A percentile compares a stretch with the other conserved stretches of the same genome.
These are phyloP conservation scores for Lepus europaeus DNA, from an alignment of 2,113 vertebrate species.

Conservation along the genomic window DNA sequence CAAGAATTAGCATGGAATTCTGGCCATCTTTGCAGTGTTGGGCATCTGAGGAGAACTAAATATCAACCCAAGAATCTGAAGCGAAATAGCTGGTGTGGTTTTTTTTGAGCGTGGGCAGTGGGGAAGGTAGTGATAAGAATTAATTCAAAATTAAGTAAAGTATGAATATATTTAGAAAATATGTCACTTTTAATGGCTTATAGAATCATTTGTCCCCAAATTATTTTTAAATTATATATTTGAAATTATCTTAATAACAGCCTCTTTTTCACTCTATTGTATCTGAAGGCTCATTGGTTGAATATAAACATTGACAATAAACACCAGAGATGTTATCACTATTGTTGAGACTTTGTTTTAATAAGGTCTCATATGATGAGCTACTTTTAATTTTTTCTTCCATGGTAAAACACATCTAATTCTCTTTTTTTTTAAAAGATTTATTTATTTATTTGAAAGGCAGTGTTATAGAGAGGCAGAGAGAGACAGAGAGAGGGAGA, in stretches of 20 bases:
- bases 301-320: constrained; percentile 50
- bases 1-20: not conserved
- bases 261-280: constrained; percentile 32
- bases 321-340: constrained; percentile 36
- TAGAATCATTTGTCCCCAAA: not conserved
- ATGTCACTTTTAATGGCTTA: constrained; percentile 43
- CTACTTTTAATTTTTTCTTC: not conserved
- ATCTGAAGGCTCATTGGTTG: constrained; percentile 61
- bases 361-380: not conserved
- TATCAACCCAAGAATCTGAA: not conserved
- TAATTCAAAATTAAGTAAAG: constrained; percentile 32
- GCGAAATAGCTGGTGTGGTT: not conserved
- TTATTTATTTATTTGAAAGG: no score
- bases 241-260: constrained; percentile 47
- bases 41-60: constrained; percentile 9
- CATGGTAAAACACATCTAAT: not conserved
- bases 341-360: constrained; percentile 37
- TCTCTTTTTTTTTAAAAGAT: no score
- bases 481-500: no score
- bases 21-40: not conserved
- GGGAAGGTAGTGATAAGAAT: not conserved
- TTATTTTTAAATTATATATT: constrained; percentile 64
- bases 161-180: not conserved
- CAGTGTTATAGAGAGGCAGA: no score
- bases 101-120: not conserved